Evolutionary conservation across 2,888 invertebrate genomes (phyloP).

Genomic region (Philonicus albiceps): DNA sequence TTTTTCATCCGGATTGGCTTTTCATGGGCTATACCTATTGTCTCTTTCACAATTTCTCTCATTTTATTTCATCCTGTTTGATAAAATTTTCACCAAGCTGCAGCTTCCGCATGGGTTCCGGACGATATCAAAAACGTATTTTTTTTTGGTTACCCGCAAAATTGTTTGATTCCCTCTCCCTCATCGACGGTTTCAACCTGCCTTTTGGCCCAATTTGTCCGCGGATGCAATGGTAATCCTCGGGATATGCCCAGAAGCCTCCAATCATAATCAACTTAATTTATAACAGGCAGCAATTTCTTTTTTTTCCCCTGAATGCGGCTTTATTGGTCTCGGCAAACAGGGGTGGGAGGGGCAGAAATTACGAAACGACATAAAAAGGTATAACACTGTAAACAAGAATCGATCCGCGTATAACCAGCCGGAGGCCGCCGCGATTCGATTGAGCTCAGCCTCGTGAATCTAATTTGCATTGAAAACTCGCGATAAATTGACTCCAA

Average conservation of each 20-base stretch:
- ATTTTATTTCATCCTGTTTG: not conserved
- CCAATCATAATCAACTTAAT: not conserved
- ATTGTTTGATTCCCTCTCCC: not conserved
- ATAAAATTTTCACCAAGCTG: not conserved
- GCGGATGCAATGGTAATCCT: not conserved
- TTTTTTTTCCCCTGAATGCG: not conserved
- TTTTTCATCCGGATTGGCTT: not conserved
- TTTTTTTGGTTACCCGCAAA: not conserved
- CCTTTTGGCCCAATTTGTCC: not conserved
- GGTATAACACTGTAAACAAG: not conserved
- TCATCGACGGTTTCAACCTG: not conserved
- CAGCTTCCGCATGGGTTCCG: not conserved
- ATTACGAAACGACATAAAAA: not conserved
- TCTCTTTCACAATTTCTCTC: not conserved
- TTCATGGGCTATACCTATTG: too few relatives aligned
- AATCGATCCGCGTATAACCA: conserved; percentile 3
- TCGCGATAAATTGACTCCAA: conserved; percentile 20
- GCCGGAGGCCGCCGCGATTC: not conserved
- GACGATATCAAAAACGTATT: not conserved
- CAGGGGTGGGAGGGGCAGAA: not conserved
- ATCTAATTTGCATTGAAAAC: conserved; percentile 12
- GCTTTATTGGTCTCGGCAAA: not conserved
- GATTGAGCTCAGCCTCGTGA: not conserved
- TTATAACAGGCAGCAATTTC: not conserved
- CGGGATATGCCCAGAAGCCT: not conserved